Conservation (phyloP, 2,888 invertebrate genomes). For the Sphinx pinastri region DNA sequence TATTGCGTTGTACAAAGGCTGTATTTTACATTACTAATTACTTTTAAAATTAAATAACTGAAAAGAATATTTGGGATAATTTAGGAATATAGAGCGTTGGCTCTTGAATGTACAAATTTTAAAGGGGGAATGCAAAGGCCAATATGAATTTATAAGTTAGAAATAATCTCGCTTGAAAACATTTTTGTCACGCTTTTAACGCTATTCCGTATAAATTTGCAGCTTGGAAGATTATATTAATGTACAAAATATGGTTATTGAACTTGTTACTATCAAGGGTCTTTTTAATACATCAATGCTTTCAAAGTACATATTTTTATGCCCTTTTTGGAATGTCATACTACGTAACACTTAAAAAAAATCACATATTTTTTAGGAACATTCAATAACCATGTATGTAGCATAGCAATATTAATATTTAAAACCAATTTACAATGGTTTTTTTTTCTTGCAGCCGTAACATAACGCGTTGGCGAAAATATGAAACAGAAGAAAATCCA, state of each 20-base stretch:
- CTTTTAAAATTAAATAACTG: too few species aligned
- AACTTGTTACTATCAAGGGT: not conserved
- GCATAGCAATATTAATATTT: not conserved
- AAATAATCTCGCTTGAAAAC: not conserved
- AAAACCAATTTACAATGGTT: not conserved
- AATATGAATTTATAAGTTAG: too few species aligned
- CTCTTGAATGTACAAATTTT: too few species aligned
- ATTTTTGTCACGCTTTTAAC: not conserved
- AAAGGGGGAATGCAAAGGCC: too few species aligned
- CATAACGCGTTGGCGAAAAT: conserved; percentile 17
- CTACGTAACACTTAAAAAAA: too few species aligned
- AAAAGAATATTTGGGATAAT: too few species aligned
- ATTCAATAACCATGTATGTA: conserved; percentile 10
- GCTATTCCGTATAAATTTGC: not conserved
- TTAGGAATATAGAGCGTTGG: too few species aligned
- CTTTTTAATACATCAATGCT: too few species aligned
- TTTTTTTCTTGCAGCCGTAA: conserved; percentile 14
- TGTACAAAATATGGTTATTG: conserved; percentile 6
- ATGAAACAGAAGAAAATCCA: conserved; percentile 16
- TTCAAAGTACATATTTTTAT: not conserved
- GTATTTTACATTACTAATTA: too few species aligned
- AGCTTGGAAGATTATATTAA: not conserved
- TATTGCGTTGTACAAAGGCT: too few species aligned
- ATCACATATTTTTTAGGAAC: too few species aligned
- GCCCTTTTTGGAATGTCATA: too few species aligned